Evolutionary conservation across 2,888 invertebrate species (phyloP), one percentile per base, ranked within the genome.

Genomic region (Agrochola lychnidis): DNA sequence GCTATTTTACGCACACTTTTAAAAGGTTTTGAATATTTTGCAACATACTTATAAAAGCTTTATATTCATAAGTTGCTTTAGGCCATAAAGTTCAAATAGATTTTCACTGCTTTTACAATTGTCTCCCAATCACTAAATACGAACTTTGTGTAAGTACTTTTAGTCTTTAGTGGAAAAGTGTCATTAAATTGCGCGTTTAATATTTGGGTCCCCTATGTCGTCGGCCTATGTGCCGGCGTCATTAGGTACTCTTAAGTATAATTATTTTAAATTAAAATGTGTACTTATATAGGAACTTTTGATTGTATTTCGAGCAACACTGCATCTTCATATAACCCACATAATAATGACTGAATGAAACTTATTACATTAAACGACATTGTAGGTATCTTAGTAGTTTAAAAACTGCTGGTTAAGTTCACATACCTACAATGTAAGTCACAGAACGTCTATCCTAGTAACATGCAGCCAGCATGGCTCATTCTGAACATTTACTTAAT

Each of bases 291-390:
- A 40, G 12, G 14, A n/a, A n/a, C 7, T n/a, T 63, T 42, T 64
- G 1, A 64, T 64, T 25, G 25, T 25, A 19, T 19, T 19, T 30
- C 30, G 4, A 59, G 19, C 19, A 36, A 36, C 42, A 42, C 61
- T 61, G 61, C 42, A 48, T 48, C 6, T n/a, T 30, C 7, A 16
- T n/a, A 6, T 22, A 19, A 40, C 7, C 25, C 16, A 51, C 14
- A 78, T 69, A 14, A 59, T 42, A 51, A 68, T 68, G n/a, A 7
- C 30, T 42, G 19, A n/a, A 40, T 57, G 30, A 19, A 68, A 76
- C 30, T 68, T 42, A 4, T 51, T 10, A 76, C 30, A 78, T 78
- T 51, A 51, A 59, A 78, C 30, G 4, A 69, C 69, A 59, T 78
- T 69, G 69, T 78, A 7, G 9, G 22, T 1, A 59, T 19, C 9